These are phyloP conservation scores for Drosophila malerkotliana DNA, from an alignment of 1,140 invertebrate species.

Conservation along the genomic window DNA sequence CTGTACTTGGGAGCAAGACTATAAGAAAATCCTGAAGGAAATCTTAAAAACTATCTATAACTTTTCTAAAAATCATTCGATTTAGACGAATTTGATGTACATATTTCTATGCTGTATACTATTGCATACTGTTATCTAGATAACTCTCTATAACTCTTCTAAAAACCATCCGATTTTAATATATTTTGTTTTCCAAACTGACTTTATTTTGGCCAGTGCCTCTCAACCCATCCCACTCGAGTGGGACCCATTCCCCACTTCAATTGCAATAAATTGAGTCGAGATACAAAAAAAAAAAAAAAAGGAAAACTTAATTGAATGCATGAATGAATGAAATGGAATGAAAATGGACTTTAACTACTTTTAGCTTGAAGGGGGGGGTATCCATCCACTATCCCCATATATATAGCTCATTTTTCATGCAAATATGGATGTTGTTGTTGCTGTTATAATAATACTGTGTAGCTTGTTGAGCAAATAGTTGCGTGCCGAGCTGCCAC, in stretches of 20 bases:
- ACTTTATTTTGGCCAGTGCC: slow-evolving; percentile 2
- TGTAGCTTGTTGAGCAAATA: slow-evolving; percentile 53
- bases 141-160: too few relatives aligned
- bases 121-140: too few relatives aligned
- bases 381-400: too few relatives aligned
- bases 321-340: slow-evolving; percentile 65
- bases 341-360: slow-evolving; percentile 54
- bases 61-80: too few relatives aligned
- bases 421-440: slow-evolving; percentile 50
- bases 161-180: too few relatives aligned
- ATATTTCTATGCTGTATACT: too few relatives aligned
- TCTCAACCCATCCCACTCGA: slow-evolving; percentile 8
- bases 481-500: slow-evolving; percentile 64
- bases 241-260: slow-evolving; percentile 2
- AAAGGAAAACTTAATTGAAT: slow-evolving; percentile 66
- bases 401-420: slow-evolving; percentile 44
- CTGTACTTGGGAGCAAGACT: too few relatives aligned
- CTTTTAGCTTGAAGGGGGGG: not conserved
- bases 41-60: too few relatives aligned
- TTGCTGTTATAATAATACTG: not conserved
- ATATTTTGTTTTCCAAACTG: too few relatives aligned
- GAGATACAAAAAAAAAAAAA: slow-evolving; percentile 29
- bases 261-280: slow-evolving; percentile 72
- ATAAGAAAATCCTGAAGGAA: too few relatives aligned
- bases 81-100: too few relatives aligned